Conservation (phyloP, 2,797 vertebrate genomes). For the Momotus momota region DNA sequence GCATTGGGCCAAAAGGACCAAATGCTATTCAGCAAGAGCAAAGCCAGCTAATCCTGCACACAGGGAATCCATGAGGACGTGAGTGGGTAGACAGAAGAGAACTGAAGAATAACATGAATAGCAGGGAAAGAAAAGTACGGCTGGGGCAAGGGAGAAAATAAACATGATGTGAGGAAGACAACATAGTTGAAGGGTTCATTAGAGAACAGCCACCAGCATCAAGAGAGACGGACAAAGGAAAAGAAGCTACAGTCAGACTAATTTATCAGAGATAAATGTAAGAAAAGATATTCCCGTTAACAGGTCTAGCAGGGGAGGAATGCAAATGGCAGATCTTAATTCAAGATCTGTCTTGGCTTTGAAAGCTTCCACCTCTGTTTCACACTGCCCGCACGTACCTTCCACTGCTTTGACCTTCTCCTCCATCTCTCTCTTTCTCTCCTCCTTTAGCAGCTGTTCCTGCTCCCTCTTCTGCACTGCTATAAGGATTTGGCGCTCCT, state of each 20-base stretch:
- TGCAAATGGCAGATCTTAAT: not conserved
- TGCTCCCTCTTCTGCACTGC: conserved; percentile 94
- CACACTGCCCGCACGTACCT: conserved; percentile 77
- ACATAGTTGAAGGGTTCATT: not conserved
- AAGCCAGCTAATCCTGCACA: not conserved
- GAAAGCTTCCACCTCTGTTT: not conserved
- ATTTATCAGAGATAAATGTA: not conserved
- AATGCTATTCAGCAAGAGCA: not conserved
- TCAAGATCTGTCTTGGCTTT: not conserved
- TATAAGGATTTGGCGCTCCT: conserved; percentile 90
- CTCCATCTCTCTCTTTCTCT: conserved; percentile 89
- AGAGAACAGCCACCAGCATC: not conserved
- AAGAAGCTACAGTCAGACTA: not conserved
- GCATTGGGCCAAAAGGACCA: not conserved
- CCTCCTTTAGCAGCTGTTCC: conserved; percentile 90
- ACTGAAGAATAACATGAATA: not conserved
- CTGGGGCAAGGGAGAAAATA: not conserved
- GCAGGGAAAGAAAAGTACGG: not conserved
- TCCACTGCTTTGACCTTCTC: conserved; percentile 95
- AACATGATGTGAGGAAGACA: not conserved
- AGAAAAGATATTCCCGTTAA: not conserved
- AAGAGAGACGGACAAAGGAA: not conserved
- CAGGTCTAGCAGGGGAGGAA: not conserved
- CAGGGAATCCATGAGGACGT: not conserved
- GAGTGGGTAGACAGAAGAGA: not conserved